Base-by-base conservation (phyloP, 1,140 invertebrate genomes). In the Lutraria rhynchaena region DNA sequence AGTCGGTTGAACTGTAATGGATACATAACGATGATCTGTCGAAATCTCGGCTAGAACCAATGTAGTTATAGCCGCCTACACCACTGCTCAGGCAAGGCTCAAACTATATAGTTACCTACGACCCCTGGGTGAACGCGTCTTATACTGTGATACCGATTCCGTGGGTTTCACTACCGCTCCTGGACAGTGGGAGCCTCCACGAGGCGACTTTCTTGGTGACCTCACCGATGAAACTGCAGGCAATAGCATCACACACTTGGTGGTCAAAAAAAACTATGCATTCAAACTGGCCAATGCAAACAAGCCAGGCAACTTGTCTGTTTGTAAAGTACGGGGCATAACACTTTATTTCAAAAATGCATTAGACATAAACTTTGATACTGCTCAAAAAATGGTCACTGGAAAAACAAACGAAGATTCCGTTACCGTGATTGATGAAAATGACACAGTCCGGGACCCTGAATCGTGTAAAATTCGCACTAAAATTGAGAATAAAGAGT, bases 61-160 rank as follows among this genome's bases (percentile, higher is more conserved):
- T 77, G 89, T 92, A 13, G 65, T 88, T 2, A 85, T 92, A 3
- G 90, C 90, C 4, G 87, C 87, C 0, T 93, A 87, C 60, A 90
- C 87, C 5, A 93, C 92, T 4, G 87, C 90, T 13, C 88, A 92
- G 60, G 92, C 92, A 0, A 63, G 92, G 0, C 55, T 92, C 15
- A 87, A 91, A 77, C 85, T 93, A 3, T 93, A 92, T 55, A 55
- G 65, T 19, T 87, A 89, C 71, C 61, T 93, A 15, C 84, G 91
- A 77, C 60, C 81, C 35, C 60, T 93, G 13, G 84, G 81, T 17
- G 41, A 81, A 5, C 51, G 86, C 19, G 87, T 88, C 2, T 63
- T 92, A 2, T 93, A 93, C 76, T 91, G 83, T 49, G 92, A 93
- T 70, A 93, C 92, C 4, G 92, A 93, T 73, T 55, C 81, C 83